Base-by-base conservation (phyloP, 2,113 vertebrate genomes). In the Canis aureus region DNA sequence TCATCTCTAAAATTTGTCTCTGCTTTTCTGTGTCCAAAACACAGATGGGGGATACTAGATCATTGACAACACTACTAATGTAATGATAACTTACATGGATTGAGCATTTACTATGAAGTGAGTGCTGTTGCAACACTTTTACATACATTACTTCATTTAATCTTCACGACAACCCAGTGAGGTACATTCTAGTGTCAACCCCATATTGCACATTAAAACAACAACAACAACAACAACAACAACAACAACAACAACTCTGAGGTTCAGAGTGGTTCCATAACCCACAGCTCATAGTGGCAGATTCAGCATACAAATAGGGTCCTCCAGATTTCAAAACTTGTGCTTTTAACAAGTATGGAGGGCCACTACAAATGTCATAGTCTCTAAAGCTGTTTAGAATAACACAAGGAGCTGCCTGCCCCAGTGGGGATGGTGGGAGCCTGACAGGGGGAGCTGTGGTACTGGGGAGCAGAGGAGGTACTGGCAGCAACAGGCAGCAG, bases 271-370 rank as follows among this genome's bases (percentile, higher is more conserved):
- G 8, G 19, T 69, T 19, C 22, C 91, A 60, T 73, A 35, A 17
- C 59, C 93, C 86, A 79, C 27, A 95, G 60, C 15, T 62, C 22
- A 0, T 19, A 76, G 66, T 20, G n/a, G 51, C 59, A 85, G 83
- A 88, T 19, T n/a, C 59, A 53, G 51, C 16, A 69, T 81, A 27
- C 91, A 86, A 53, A 22, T 69, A 0, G 0, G 20, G 2, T 0
- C 0, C n/a, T 96, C 38, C 53, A 67, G 25, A 74, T 67, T 38
- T 81, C 35, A 60, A 69, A n/a, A 22, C 38, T 11, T 49, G 66
- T 87, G 35, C 51, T 67, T 29, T 76, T 35, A 19, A 57, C 13
- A 35, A 66, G 13, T 17, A 59, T 35, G 17, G 10, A 53, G 53
- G 53, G 9, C 13, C 53, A 17, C 8, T 19, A 35, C 27, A 73